These are phyloP conservation scores for Macrosiphum euphorbiae DNA, from an alignment of 2,888 invertebrate genomes.

Conservation along the genomic window DNA sequence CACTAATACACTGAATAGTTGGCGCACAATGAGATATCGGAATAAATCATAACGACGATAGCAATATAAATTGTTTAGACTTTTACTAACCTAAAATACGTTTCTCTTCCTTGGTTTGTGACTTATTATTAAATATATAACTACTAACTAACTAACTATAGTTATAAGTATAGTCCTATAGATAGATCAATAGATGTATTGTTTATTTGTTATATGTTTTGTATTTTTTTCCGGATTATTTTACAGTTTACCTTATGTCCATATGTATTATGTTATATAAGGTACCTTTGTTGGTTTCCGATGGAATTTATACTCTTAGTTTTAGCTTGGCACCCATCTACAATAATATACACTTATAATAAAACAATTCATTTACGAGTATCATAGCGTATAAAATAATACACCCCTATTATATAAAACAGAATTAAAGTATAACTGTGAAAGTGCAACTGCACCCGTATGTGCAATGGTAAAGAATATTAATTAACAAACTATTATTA, in stretches of 20 bases:
- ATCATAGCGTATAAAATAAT: no score
- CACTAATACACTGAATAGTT: not conserved
- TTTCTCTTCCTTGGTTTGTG: not conserved
- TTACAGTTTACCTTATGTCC: not conserved
- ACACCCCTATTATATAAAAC: not conserved
- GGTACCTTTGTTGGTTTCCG: not conserved
- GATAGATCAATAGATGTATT: no score
- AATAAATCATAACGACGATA: not conserved
- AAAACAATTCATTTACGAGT: not conserved
- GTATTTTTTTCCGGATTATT: no score
- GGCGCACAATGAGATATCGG: not conserved
- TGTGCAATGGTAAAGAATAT: not conserved
- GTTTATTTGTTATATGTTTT: no score
- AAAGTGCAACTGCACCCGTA: not conserved
- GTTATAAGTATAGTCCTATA: not conserved
- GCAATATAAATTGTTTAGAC: not conserved
- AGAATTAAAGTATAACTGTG: not conserved
- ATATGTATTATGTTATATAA: not conserved
- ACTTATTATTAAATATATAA: not conserved
- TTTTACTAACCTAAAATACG: constrained; percentile 34
- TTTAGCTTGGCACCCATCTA: not conserved
- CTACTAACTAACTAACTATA: not conserved
- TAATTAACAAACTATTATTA: not conserved
- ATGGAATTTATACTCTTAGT: not conserved
- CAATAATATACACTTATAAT: not conserved